phyloP scores from a whole-genome alignment of 1,140 invertebrate genomes.

The Zaprionus gabonicus region DNA sequence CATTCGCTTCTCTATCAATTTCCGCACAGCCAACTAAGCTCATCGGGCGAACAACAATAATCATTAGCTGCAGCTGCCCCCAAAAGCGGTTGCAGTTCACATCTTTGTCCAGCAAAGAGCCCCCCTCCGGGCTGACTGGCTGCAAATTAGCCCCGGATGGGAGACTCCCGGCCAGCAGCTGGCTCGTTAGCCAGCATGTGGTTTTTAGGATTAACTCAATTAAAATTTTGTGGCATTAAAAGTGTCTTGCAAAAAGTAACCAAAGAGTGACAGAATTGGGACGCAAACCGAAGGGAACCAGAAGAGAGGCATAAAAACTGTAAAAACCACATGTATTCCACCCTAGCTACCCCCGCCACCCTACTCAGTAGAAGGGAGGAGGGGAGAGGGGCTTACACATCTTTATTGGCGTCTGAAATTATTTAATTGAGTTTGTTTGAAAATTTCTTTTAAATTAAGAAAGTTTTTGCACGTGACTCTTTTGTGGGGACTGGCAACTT shows the following conservation, averaged over 20 bases:
- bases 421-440: constrained; percentile 83
- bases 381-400: constrained; percentile 45
- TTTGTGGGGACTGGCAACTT: constrained; percentile 55
- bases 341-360: neutral
- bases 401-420: constrained; percentile 76
- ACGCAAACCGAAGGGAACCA: neutral
- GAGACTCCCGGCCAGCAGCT: constrained; percentile 48
- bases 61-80: constrained; percentile 68
- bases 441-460: constrained; percentile 83
- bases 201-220: constrained; percentile 77
- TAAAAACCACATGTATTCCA: constrained; percentile 49
- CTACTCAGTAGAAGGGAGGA: neutral
- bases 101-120: neutral
- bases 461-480: constrained; percentile 78
- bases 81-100: constrained; percentile 42
- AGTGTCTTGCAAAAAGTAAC: constrained; percentile 57
- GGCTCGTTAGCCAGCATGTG: constrained; percentile 76
- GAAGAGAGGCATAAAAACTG: constrained; percentile 29
- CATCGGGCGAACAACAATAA: constrained; percentile 65
- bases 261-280: constrained; percentile 25
- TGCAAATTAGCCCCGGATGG: constrained; percentile 60
- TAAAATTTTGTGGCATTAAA: constrained; percentile 79
- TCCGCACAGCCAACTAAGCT: constrained; percentile 58
- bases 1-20: constrained; percentile 17
- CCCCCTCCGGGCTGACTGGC: neutral